A percentile compares a stretch with the other conserved stretches of the same genome.
Evolutionary conservation across 53 echinoderm and acorn worm species (phyloP).

Genomic region (Crossaster papposus): DNA sequence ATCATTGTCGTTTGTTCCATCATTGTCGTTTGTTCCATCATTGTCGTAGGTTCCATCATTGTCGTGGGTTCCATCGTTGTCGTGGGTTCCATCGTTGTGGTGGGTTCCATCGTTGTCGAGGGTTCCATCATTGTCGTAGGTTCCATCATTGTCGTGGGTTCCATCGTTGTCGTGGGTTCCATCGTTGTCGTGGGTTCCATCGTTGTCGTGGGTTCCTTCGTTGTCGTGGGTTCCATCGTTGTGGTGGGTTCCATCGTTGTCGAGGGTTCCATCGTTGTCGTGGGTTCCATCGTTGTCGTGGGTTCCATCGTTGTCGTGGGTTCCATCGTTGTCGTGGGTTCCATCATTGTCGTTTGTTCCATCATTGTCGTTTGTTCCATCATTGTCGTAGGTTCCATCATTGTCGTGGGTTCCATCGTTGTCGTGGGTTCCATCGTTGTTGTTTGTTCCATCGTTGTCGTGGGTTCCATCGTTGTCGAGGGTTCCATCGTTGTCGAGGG

Average conservation of each 20-base stretch:
- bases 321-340: not conserved
- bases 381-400: not conserved
- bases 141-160: not conserved
- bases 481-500: not conserved
- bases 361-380: not conserved
- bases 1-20: not conserved
- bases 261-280: not conserved
- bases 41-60: not conserved
- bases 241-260: not conserved
- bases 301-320: not conserved
- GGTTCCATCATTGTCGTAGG: not conserved
- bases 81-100: not conserved
- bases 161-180: not conserved
- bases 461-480: not conserved
- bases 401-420: not conserved
- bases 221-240: not conserved
- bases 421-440: not conserved
- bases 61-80: not conserved
- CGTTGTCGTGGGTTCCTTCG: not conserved
- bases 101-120: not conserved
- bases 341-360: not conserved
- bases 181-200: too few species aligned
- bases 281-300: not conserved
- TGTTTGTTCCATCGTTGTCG: not conserved
- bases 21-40: not conserved